phyloP scores from a whole-genome alignment of 2,113 vertebrate genomes.

The Plotosus lineatus region DNA sequence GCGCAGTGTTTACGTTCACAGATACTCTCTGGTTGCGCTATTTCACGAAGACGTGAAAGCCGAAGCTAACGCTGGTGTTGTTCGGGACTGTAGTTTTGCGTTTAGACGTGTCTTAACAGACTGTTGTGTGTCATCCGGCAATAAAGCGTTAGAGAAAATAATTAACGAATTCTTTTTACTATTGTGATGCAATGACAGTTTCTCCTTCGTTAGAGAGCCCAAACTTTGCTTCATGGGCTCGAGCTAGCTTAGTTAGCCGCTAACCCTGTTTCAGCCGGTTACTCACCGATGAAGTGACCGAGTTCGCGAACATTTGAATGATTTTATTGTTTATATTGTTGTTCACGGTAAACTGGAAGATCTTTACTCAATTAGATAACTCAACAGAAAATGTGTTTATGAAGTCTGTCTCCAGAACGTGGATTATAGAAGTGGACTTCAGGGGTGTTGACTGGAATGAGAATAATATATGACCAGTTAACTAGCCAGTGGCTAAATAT shows the following conservation, averaged over 20 bases:
- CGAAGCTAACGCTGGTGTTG: slow-evolving; percentile 6
- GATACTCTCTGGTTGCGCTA: not conserved
- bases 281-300: not conserved
- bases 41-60: not conserved
- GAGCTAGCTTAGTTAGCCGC: not conserved
- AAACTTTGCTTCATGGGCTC: not conserved
- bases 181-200: not conserved
- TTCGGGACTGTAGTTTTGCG: not conserved
- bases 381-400: too few species aligned
- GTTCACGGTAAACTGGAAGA: too few species aligned
- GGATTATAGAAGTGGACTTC: not conserved
- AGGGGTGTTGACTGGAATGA: slow-evolving; percentile 6
- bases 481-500: slow-evolving; percentile 11
- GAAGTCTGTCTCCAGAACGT: not conserved
- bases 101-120: not conserved
- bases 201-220: not conserved
- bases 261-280: not conserved
- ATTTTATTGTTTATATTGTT: not conserved
- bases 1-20: slow-evolving; percentile 9
- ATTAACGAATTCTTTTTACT: not conserved
- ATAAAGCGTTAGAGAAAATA: not conserved
- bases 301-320: too few species aligned
- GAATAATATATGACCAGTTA: slow-evolving; percentile 5
- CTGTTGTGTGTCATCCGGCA: not conserved
- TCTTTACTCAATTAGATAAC: not conserved